Base-by-base conservation (phyloP, 2,888 invertebrate species). In the Erebia epiphron region DNA sequence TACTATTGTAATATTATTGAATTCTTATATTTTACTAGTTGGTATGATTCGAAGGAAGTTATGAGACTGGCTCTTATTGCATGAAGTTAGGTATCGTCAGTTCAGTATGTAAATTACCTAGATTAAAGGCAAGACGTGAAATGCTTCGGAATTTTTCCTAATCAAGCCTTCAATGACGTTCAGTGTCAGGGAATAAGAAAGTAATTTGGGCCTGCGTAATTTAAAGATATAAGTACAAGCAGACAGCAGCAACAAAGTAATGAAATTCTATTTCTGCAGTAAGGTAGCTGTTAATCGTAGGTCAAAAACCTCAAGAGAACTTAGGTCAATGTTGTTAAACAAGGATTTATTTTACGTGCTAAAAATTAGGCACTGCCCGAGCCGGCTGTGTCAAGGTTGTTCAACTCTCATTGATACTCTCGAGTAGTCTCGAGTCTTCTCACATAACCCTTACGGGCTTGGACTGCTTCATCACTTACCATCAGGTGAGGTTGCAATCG, bases 161-260 rank as follows among this genome's bases (percentile, higher is more conserved):
- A 60, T 60, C 60, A 60, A 61, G 43, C 16, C 61, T 61, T 18
- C 43, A 61, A 43, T 16, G 18, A 61, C 43, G 43, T 43, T 61
- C 43, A 46, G 43, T 14, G 41, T 58, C 35, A 41, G 41, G 43
- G 18, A 61, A 61, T 43, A 35, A 43, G 11, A 61, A 16, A 46
- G 61, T 43, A 43, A 43, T 61, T 61, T 43, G 43, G 61, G 61
- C 41, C 61, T 46, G 18, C 61, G 4, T 61, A 61, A 61, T 61
- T 61, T 61, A 43, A 43, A 43, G 43, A 46, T 3, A 43, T 16
- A 43, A 43, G 43, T 16, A 43, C 61, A 46, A 43, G 2, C 35
- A 35, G 35, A 5, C 35, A 35, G 35, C 35, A 43, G 46, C 13
- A 18, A 61, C 61, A 13, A 18, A 43, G 18, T 43, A 61, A 61